Evolutionary conservation across 2,113 vertebrate genomes (phyloP).

Genomic region (Lycaon pictus): DNA sequence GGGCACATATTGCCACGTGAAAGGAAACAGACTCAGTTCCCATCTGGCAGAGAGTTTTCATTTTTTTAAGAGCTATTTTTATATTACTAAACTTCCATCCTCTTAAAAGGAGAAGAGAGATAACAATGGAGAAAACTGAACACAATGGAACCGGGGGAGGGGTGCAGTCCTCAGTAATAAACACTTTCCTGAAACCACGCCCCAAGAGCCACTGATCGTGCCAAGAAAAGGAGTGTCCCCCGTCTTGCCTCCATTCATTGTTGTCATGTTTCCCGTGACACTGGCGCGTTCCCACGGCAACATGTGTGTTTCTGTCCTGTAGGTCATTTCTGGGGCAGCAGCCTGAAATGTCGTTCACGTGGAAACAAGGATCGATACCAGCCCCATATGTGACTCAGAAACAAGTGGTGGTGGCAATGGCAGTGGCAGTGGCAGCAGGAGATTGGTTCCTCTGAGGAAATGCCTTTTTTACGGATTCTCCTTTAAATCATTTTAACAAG

Average conservation of each 20-base stretch:
- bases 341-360: neutral
- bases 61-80: slow-evolving; percentile 71
- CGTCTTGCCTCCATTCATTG: slow-evolving; percentile 13
- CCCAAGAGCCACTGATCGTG: neutral
- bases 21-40: slow-evolving; percentile 27
- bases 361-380: neutral
- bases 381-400: fast-evolving
- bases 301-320: neutral
- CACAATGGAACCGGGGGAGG: slow-evolving; percentile 4
- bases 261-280: neutral
- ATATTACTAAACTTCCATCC: slow-evolving; percentile 32
- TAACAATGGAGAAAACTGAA: slow-evolving; percentile 57
- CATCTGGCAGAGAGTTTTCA: slow-evolving; percentile 9
- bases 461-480: neutral
- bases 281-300: neutral
- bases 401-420: neutral
- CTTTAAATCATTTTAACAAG: slow-evolving; percentile 8
- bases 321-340: neutral
- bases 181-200: neutral
- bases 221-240: neutral
- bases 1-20: neutral
- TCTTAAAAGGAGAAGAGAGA: slow-evolving; percentile 58
- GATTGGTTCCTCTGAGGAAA: slow-evolving; percentile 25
- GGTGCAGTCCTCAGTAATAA: neutral
- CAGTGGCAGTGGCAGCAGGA: neutral